phyloP scores from a whole-genome alignment of 2,888 invertebrate species.

The Strigamia crassipes region DNA sequence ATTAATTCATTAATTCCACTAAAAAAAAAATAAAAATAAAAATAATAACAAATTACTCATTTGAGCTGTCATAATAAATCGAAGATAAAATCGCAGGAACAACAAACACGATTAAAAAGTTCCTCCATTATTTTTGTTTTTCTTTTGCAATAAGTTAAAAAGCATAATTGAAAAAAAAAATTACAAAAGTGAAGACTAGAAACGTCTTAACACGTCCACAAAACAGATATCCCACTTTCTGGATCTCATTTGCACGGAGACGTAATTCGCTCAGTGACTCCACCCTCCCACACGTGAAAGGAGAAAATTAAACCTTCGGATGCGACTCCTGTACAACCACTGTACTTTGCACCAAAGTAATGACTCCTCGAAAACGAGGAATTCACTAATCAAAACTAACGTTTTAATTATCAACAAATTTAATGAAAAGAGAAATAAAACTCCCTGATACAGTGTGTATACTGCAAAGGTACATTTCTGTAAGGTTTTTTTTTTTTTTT shows the following conservation, averaged over 20 bases:
- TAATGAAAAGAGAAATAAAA: neutral
- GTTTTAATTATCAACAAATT: neutral
- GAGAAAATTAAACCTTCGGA: neutral
- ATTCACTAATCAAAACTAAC: neutral
- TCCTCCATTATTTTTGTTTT: neutral
- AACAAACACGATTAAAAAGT: no score
- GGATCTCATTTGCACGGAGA: conserved; percentile 22
- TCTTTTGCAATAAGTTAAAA: conserved; percentile 5
- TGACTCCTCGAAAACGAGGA: conserved; percentile 43
- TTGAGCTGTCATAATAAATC: neutral
- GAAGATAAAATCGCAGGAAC: neutral
- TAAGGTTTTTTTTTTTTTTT: no score
- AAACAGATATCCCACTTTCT: conserved; percentile 45
- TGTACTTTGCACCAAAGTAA: conserved; percentile 48
- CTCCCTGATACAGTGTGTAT: conserved; percentile 15
- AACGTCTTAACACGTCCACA: neutral
- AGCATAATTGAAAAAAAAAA: neutral
- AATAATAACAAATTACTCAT: neutral
- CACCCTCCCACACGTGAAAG: neutral
- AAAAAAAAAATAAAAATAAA: no score
- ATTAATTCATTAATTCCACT: neutral
- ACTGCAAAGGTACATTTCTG: conserved; percentile 31
- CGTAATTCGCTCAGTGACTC: conserved; percentile 18
- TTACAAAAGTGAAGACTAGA: neutral
- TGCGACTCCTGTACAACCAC: conserved; percentile 46